Conservation (phyloP, 2,113 vertebrate genomes). For the Archilochus colubris region DNA sequence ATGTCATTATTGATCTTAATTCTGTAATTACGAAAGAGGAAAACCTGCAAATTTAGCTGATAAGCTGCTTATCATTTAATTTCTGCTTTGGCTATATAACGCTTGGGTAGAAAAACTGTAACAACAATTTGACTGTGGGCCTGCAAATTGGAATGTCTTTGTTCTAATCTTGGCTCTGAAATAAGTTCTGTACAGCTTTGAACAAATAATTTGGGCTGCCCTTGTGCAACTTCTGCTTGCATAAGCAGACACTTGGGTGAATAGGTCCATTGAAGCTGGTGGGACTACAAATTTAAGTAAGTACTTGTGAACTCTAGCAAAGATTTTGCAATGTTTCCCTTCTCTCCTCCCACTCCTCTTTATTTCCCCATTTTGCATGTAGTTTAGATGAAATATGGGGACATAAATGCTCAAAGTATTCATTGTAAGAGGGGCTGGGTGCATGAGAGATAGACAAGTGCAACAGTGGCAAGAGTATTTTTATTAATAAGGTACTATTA, state of each 20-base stretch:
- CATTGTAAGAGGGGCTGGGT: background rate
- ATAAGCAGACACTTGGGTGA: conserved; percentile 56
- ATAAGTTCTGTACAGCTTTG: conserved; percentile 50
- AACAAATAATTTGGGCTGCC: conserved; percentile 57
- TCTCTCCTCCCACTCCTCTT: background rate
- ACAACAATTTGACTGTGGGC: conserved; percentile 37
- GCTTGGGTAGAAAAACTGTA: conserved; percentile 22
- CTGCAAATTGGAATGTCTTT: conserved; percentile 55
- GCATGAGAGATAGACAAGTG: background rate
- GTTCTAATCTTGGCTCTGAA: conserved; percentile 58
- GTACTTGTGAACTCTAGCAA: conserved; percentile 36
- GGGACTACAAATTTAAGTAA: conserved; percentile 49
- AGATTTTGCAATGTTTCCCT: conserved; percentile 46
- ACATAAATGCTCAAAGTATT: background rate
- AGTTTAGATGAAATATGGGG: background rate
- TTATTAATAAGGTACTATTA: background rate
- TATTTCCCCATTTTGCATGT: conserved; percentile 41
- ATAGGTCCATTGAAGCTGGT: conserved; percentile 56
- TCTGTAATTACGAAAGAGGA: conserved; percentile 15
- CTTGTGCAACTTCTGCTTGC: conserved; percentile 66
- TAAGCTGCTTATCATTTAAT: conserved; percentile 5
- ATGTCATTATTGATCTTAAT: conserved; percentile 24
- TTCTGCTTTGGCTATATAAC: conserved; percentile 20
- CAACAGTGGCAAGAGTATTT: background rate
- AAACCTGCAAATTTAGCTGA: background rate